Evolutionary conservation across 2,113 vertebrate species (phyloP).

Genomic region (Hassar affinis): DNA sequence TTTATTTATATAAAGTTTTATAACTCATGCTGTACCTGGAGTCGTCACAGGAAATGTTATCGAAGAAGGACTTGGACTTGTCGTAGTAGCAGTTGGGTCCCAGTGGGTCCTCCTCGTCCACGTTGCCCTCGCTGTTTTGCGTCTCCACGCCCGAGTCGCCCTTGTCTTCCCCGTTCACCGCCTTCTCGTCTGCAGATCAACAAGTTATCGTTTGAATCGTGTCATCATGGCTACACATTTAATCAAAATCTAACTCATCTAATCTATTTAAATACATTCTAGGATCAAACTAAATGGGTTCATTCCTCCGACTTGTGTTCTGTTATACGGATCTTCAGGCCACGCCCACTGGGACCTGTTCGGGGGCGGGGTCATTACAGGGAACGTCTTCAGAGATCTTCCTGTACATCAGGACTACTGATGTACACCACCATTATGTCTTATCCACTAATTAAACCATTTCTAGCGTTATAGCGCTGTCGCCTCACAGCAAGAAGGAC

Average conservation of each 20-base stretch:
- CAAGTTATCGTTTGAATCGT: neutral
- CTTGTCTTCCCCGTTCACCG: constrained; percentile 90
- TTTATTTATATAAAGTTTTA: neutral
- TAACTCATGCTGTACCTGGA: constrained; percentile 73
- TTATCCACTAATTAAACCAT: neutral
- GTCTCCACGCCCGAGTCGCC: constrained; percentile 83
- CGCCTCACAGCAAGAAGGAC: no score
- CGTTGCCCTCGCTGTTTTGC: constrained; percentile 84
- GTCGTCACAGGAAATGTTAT: constrained; percentile 95
- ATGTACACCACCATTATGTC: neutral
- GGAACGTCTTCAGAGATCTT: no score
- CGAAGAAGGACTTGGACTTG: constrained; percentile 98
- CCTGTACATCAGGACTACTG: neutral
- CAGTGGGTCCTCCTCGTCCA: constrained; percentile 85
- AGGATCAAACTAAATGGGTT: neutral
- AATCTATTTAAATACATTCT: no score
- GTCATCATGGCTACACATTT: neutral
- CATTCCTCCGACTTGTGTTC: neutral
- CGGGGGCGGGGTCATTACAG: no score
- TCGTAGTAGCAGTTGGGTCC: constrained; percentile 91
- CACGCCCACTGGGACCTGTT: neutral
- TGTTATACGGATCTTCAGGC: neutral
- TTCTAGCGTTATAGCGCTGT: no score
- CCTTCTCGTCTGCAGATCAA: constrained; percentile 81
- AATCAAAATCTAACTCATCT: neutral